Evolutionary conservation across 2,888 invertebrate species (phyloP), one percentile per base, ranked within the genome.

Genomic region (Incurvaria masculella): DNA sequence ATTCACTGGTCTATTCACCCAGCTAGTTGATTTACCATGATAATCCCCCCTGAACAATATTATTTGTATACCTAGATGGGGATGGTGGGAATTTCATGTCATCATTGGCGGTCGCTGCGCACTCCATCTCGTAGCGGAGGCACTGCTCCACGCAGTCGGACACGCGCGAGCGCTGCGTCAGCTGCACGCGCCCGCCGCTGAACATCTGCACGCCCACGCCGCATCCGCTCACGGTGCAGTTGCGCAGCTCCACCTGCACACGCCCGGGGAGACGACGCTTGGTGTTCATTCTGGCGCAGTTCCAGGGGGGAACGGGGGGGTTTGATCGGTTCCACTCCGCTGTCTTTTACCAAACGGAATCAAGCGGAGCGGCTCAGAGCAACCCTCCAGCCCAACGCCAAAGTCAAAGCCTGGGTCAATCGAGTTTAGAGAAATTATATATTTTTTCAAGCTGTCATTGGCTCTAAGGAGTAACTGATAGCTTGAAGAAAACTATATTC

Each of bases 151-250:
- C 51, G 51, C 74, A 75, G 1, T 59, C 58, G 0, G 55, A 48
- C 21, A 76, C 59, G 21, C 76, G 59, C 0, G 46, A 51, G 0
- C 69, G 69, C 14, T 56, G 54, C 20, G 56, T 55, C 2, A 79
- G 53, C 11, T 62, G 59, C 0, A 79, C 72, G 0, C 56, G 56
- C 0, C 71, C 62, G 0, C 73, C 76, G 0, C 65, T 61, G 55
- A 68, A 75, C 71, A 76, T 70, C 53, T 79, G 79, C n/a, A 79
- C 61, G 17, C 74, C 79, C 0, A 79, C 79, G 3, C 75, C 79
- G 52, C 79, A 79, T 2, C 64, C 62, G 21, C 57, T 64, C 48
- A 79, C 62, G 1, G 52, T 57, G 52, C 79, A 75, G 52, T 72
- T 71, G 2, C 65, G 59, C 2, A 79, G 49, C 33, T 71, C 70